Base-by-base conservation (phyloP, 2,888 invertebrate species). In the Agapetus fuscipes region DNA sequence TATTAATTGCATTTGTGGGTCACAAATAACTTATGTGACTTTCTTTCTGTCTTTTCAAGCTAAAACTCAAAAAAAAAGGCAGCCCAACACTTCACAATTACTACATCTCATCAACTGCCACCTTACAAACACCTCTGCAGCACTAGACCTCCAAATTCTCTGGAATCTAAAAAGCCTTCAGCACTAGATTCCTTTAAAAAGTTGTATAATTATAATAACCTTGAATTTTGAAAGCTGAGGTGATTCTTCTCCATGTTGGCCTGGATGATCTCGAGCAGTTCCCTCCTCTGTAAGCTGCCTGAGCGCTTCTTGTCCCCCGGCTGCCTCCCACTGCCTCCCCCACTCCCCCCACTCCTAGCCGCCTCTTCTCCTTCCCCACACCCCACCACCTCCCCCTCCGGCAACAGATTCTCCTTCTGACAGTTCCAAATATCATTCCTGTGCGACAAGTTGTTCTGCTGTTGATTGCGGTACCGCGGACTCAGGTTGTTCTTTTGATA, bases 161-260 rank as follows among this genome's bases (percentile, higher is more conserved):
- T n/a, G n/a, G n/a, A n/a, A n/a, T n/a, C n/a, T n/a, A n/a, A n/a
- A n/a, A n/a, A n/a, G n/a, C n/a, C n/a, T n/a, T n/a, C n/a, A n/a
- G n/a, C n/a, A n/a, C n/a, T n/a, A n/a, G n/a, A n/a, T n/a, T n/a
- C n/a, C n/a, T n/a, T n/a, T n/a, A n/a, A n/a, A n/a, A n/a, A n/a
- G n/a, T n/a, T n/a, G n/a, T n/a, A n/a, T n/a, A n/a, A n/a, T n/a
- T n/a, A n/a, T 14, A 58, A 65, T 59, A 62, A 84, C 84, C 83
- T 80, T 58, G 80, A 75, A 60, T 81, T 74, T 73, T 84, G 83
- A 77, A 84, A 83, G 78, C 80, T 81, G 74, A 84, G 67, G 62
- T 84, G 84, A 66, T 86, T 87, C 64, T 86, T 87, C 61, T 88
- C 88, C 87, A 90, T 88, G 64, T 88, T 89, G 50, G 86, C 85